Evolutionary conservation across 1,140 invertebrate genomes (phyloP), one percentile per base, ranked within the genome.

Genomic region (Hylaeus volcanicus): DNA sequence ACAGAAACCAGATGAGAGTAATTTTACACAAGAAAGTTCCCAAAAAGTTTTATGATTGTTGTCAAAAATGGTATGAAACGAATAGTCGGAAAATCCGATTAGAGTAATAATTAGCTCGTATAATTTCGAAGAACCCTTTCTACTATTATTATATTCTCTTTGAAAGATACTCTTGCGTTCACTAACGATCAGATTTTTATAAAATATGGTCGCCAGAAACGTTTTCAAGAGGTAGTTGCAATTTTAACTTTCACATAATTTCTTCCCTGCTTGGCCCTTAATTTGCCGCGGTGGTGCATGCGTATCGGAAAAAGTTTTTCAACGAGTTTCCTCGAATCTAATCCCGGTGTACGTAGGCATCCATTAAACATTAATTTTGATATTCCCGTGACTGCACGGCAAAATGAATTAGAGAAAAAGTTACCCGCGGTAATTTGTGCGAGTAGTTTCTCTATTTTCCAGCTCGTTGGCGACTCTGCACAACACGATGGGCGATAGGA

Each of bases 321-420:
- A n/a, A 63, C n/a, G 12, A 55, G 48, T 9, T 63, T 2, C 45
- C 8, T 0, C 60, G 39, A 15, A 55, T 55, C 26, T 41, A 60
- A 37, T 76, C 43, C 26, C 74, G 45, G 5, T 8, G 3, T 14
- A 63, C 48, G 9, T 61, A 26, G 26, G 26, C 26, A 71, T 64
- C 51, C 48, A 55, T 79, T 64, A 56, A 37, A 60, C 76, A 68
- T 86, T 86, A 85, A 82, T 83, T 75, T 79, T 64, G 76, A 86
- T 86, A 83, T 71, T 69, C 60, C n/a, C 11, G 15, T 37, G 58
- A 11, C 14, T 61, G 26, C 39, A 55, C 48, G 61, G 26, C 58
- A 53, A 39, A 76, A 76, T 83, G 79, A 83, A 86, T 83, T 85
- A 37, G 43, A 41, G 76, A 74, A 84, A 79, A 83, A 86, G 74